Evolutionary conservation across 2,797 vertebrate genomes (phyloP).

Genomic region (Microhierax caerulescens): DNA sequence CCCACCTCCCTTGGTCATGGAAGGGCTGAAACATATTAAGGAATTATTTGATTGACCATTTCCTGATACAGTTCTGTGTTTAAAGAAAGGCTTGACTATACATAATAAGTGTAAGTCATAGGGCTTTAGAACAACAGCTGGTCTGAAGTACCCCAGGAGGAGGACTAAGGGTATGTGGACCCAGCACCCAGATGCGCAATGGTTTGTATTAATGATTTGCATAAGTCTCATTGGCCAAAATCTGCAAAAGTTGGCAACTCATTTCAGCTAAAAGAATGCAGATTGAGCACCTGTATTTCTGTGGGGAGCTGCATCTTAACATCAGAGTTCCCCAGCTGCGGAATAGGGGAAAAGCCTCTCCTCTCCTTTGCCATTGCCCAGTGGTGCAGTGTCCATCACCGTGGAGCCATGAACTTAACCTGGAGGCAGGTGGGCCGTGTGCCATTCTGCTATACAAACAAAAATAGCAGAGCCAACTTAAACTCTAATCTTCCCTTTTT

Average conservation of each 20-base stretch:
- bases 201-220: background rate
- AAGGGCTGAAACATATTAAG: background rate
- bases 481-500: constrained; percentile 29
- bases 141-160: background rate
- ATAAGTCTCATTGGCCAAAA: background rate
- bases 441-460: background rate
- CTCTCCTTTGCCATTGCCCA: background rate
- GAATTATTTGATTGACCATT: too few relatives aligned
- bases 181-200: background rate
- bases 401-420: background rate
- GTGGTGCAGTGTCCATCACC: background rate
- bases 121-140: background rate
- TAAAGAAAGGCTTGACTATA: background rate
- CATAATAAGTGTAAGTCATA: background rate
- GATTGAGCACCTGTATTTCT: background rate
- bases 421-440: background rate
- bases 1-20: background rate
- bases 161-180: background rate
- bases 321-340: rapidly evolving
- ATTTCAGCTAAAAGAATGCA: background rate
- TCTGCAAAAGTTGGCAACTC: background rate
- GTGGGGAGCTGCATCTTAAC: background rate
- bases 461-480: background rate
- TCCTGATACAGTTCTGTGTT: too few relatives aligned
- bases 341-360: background rate